Percentiles rank a stretch among this genome's conserved stretches.
These are phyloP conservation scores for Avahi laniger DNA, from an alignment of 2,797 vertebrate species.

Conservation along the genomic window DNA sequence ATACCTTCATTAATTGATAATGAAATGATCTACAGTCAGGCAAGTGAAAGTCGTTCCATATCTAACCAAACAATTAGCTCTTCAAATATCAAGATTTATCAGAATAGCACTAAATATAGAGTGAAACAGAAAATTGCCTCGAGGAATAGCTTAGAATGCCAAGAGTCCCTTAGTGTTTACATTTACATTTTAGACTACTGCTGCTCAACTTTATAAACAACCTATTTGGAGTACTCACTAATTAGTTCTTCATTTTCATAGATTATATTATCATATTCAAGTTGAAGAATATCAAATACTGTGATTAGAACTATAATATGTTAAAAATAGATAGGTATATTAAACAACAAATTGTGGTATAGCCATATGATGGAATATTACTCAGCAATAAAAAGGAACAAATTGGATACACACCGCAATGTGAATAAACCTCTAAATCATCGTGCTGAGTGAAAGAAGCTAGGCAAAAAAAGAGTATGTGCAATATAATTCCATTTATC, in stretches of 20 bases:
- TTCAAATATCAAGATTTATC: slow-evolving; percentile 36
- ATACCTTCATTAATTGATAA: background rate
- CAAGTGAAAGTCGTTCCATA: background rate
- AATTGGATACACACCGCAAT: background rate
- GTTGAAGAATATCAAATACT: slow-evolving; percentile 24
- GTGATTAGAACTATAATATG: slow-evolving; percentile 16
- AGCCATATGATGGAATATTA: background rate
- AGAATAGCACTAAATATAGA: slow-evolving; percentile 38
- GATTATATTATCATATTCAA: slow-evolving; percentile 43
- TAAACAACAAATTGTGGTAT: background rate
- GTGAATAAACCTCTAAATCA: slow-evolving; percentile 28
- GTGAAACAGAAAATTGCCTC: slow-evolving; percentile 38
- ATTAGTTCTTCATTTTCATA: slow-evolving; percentile 38
- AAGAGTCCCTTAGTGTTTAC: background rate
- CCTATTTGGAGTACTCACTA: background rate
- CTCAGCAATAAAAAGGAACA: background rate
- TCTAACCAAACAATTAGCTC: slow-evolving; percentile 2
- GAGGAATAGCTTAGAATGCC: slow-evolving; percentile 22
- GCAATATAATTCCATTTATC: background rate
- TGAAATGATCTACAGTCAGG: background rate
- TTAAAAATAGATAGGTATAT: slow-evolving; percentile 37
- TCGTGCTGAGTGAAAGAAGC: background rate
- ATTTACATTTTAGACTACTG: background rate
- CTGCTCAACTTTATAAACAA: slow-evolving; percentile 40
- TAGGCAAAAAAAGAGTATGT: background rate